Evolutionary conservation across 2,113 vertebrate species (phyloP).

Genomic region (Fulica atra): DNA sequence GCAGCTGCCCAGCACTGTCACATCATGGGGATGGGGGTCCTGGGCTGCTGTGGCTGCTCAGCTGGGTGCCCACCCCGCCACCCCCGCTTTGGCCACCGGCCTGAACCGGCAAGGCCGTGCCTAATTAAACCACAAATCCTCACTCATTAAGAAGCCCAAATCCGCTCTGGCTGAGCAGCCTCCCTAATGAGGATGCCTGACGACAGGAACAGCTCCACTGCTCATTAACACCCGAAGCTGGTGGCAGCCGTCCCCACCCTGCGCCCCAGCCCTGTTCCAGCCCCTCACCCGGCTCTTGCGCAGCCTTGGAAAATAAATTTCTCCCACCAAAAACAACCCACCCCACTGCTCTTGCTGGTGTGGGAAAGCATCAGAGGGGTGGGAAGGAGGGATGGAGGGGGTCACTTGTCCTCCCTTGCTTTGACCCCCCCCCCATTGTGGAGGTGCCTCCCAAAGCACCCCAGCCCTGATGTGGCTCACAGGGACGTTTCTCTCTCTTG

Average conservation of each 20-base stretch:
- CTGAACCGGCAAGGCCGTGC: background rate
- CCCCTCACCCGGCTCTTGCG: background rate
- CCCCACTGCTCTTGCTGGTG: rapidly evolving
- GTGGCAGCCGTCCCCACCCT: background rate
- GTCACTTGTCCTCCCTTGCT: background rate
- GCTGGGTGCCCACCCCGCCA: background rate
- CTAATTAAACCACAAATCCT: slow-evolving; percentile 59
- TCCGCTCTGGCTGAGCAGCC: slow-evolving; percentile 30
- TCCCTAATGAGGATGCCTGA: slow-evolving; percentile 58
- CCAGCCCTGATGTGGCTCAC: background rate
- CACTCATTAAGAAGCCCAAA: slow-evolving; percentile 47
- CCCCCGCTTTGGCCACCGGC: rapidly evolving
- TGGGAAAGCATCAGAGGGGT: background rate
- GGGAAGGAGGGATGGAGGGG: background rate
- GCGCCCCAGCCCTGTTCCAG: background rate
- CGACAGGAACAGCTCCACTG: background rate
- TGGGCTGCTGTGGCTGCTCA: background rate
- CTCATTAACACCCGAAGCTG: slow-evolving; percentile 47
- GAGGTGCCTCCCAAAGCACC: background rate
- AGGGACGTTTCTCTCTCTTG: background rate
- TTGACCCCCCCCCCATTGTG: background rate
- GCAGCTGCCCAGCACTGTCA: background rate
- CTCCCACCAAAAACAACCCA: background rate
- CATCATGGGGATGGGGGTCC: rapidly evolving
- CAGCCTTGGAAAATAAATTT: background rate